These are phyloP conservation scores for Aleiodes testaceus DNA, from an alignment of 2,888 invertebrate genomes.

Conservation along the genomic window DNA sequence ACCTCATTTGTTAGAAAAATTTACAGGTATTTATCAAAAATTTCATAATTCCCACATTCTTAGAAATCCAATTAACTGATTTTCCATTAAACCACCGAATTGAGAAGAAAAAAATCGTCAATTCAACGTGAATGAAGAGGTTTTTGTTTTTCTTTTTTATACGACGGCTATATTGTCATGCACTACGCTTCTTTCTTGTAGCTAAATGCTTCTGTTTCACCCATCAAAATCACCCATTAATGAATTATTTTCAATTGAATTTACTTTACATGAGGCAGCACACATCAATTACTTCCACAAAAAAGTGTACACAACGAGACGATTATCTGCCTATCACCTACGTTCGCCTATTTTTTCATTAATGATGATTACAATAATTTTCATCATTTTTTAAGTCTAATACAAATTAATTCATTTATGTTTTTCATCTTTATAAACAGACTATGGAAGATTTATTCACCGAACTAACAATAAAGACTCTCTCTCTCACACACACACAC, in stretches of 20 bases:
- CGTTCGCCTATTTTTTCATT: not conserved
- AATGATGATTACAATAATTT: not conserved
- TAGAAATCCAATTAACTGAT: too few relatives aligned
- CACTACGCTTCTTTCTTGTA: constrained; percentile 62
- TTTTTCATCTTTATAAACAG: constrained; percentile 25
- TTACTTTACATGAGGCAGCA: constrained; percentile 20
- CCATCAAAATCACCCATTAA: constrained; percentile 23
- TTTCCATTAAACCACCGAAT: too few relatives aligned
- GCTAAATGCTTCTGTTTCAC: constrained; percentile 5
- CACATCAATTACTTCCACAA: constrained; percentile 19
- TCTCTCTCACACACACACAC: too few relatives aligned
- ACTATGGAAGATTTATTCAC: constrained; percentile 39
- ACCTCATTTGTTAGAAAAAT: too few relatives aligned
- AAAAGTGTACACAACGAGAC: constrained; percentile 1
- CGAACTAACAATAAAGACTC: not conserved
- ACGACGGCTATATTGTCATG: constrained; percentile 68
- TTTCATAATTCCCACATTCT: too few relatives aligned
- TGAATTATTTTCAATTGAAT: constrained; percentile 21
- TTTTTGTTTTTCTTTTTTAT: constrained; percentile 21
- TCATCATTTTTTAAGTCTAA: constrained; percentile 26
- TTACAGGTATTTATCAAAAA: too few relatives aligned
- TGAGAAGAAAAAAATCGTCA: not conserved
- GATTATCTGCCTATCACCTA: constrained; percentile 13
- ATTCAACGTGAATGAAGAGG: constrained; percentile 14
- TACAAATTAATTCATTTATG: constrained; percentile 29